Evolutionary conservation across 2,797 vertebrate species (phyloP).

Genomic region (Eulemur mongoz): DNA sequence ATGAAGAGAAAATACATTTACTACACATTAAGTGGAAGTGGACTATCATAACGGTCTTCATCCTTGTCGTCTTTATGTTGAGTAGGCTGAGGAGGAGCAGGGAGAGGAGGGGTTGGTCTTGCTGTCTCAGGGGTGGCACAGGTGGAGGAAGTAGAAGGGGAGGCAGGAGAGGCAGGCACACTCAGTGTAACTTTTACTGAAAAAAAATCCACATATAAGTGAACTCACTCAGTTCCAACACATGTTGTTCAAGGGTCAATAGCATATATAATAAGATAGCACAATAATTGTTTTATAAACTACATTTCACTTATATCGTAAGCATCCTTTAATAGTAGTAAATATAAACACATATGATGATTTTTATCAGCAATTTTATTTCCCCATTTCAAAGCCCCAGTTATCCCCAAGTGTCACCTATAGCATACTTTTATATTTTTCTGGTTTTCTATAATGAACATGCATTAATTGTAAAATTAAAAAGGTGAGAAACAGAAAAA

Average conservation of each 20-base stretch:
- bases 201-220: background rate
- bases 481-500: conserved; percentile 10
- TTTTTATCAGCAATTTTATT: background rate
- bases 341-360: background rate
- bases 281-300: background rate
- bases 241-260: background rate
- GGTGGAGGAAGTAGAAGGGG: background rate
- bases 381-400: background rate
- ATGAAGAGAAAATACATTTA: background rate
- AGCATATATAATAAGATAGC: background rate
- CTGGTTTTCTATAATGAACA: background rate
- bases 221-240: background rate
- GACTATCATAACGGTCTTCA: background rate
- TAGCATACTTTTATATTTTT: background rate
- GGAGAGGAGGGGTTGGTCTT: background rate
- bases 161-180: background rate
- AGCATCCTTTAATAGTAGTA: background rate
- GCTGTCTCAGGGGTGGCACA: background rate
- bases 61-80: background rate
- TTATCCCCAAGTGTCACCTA: background rate
- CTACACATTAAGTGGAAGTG: background rate
- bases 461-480: background rate
- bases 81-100: background rate
- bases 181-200: background rate
- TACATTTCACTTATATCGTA: background rate